Evolutionary conservation across 1,140 invertebrate species (phyloP).

Genomic region (Drosophila tani): DNA sequence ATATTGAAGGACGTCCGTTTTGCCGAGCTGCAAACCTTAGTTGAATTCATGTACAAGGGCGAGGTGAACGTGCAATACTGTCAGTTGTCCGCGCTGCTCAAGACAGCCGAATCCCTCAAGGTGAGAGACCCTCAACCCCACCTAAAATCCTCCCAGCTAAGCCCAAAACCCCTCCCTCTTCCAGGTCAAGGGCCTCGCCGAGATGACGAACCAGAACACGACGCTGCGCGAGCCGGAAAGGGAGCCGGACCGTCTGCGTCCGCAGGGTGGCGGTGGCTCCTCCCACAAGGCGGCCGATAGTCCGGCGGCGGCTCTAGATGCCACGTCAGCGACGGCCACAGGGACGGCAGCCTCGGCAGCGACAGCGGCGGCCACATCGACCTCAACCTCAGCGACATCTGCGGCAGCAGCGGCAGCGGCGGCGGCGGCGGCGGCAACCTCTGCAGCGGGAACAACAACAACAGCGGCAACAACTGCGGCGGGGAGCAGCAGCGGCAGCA

Average conservation of each 20-base stretch:
- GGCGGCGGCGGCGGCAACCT: constrained; percentile 32
- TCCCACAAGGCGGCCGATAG: constrained; percentile 62
- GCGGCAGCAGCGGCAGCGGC: constrained; percentile 30
- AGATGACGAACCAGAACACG: constrained; percentile 93
- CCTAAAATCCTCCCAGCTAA: no score
- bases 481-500: constrained; percentile 9
- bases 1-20: constrained; percentile 97
- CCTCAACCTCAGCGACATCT: constrained; percentile 44
- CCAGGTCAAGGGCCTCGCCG: constrained; percentile 94
- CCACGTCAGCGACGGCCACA: constrained; percentile 43
- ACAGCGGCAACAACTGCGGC: constrained; percentile 35
- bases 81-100: constrained; percentile 94
- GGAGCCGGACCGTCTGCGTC: constrained; percentile 83
- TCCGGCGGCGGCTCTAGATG: constrained; percentile 57
- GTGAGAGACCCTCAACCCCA: constrained; percentile 77
- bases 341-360: constrained; percentile 26
- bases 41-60: constrained; percentile 98
- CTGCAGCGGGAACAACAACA: constrained; percentile 29
- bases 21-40: constrained; percentile 94
- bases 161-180: constrained; percentile 6
- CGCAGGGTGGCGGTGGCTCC: constrained; percentile 67
- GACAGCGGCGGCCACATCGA: constrained; percentile 39
- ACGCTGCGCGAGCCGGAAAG: constrained; percentile 85
- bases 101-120: constrained; percentile 96
- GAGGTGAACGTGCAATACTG: constrained; percentile 97